phyloP scores from a whole-genome alignment of 1,140 invertebrate species.

The Penaeus vannamei region DNA sequence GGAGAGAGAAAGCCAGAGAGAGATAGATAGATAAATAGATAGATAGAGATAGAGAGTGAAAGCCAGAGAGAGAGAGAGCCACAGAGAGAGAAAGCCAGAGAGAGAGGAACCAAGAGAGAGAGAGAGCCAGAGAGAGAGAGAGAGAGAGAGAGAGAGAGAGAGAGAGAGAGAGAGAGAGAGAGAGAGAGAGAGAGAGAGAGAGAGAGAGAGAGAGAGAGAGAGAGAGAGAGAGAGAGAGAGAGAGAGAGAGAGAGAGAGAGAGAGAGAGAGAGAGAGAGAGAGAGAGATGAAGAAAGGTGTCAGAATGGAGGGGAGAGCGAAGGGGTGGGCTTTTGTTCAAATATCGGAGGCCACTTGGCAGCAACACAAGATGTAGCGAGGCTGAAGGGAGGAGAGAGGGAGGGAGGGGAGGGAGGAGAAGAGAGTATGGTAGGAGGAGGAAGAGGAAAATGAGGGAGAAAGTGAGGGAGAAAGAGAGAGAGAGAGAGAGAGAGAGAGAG shows the following conservation, averaged over 20 bases:
- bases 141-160: neutral
- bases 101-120: neutral
- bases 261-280: neutral
- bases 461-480: neutral
- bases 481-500: no score
- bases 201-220: neutral
- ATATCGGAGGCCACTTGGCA: neutral
- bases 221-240: neutral
- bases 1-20: neutral
- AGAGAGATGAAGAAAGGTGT: neutral
- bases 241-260: slow-evolving; percentile 16
- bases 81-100: neutral
- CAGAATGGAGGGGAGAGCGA: neutral
- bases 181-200: neutral
- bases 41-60: no score
- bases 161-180: neutral
- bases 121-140: neutral
- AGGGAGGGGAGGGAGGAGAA: no score
- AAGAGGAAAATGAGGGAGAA: no score
- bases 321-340: neutral
- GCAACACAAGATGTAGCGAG: slow-evolving; percentile 1
- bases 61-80: no score
- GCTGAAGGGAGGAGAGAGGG: neutral
- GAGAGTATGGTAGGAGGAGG: no score
- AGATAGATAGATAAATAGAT: no score